A percentile compares a stretch with the other conserved stretches of the same genome.
These are phyloP conservation scores for Pavo muticus DNA, from an alignment of 2,113 vertebrate species.

Conservation along the genomic window DNA sequence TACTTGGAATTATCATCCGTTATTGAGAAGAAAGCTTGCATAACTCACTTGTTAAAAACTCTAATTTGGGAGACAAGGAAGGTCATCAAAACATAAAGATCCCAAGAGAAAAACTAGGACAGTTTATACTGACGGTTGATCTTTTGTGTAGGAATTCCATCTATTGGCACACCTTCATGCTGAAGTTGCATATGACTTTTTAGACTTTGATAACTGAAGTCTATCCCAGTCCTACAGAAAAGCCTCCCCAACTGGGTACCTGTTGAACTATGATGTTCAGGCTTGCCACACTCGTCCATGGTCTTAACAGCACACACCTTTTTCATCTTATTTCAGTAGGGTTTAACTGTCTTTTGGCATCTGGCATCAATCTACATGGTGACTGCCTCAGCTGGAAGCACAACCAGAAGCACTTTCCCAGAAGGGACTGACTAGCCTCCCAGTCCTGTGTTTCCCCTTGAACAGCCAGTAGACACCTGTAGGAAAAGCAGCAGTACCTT, in stretches of 20 bases:
- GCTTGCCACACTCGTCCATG: not conserved
- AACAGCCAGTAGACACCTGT: not conserved
- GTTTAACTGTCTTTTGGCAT: not conserved
- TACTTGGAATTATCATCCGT: not conserved
- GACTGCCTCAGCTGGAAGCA: not conserved
- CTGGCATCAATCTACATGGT: not conserved
- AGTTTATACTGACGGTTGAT: not conserved
- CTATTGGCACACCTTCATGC: not conserved
- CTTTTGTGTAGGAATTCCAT: not conserved
- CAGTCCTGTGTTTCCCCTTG: not conserved
- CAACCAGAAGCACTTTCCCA: not conserved
- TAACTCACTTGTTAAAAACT: not conserved
- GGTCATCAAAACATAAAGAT: not conserved
- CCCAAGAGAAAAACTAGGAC: not conserved
- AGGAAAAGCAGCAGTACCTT: not conserved
- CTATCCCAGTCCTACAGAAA: not conserved
- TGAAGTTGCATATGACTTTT: not conserved
- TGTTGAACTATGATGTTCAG: accelerated
- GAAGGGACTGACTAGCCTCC: not conserved
- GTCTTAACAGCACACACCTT: not conserved
- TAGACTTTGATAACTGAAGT: not conserved
- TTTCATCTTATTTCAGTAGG: not conserved
- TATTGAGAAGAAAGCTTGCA: not conserved
- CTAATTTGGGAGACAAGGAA: not conserved
- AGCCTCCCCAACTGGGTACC: not conserved